These are phyloP conservation scores for Momotus momota DNA, from an alignment of 2,797 vertebrate species.

Conservation along the genomic window DNA sequence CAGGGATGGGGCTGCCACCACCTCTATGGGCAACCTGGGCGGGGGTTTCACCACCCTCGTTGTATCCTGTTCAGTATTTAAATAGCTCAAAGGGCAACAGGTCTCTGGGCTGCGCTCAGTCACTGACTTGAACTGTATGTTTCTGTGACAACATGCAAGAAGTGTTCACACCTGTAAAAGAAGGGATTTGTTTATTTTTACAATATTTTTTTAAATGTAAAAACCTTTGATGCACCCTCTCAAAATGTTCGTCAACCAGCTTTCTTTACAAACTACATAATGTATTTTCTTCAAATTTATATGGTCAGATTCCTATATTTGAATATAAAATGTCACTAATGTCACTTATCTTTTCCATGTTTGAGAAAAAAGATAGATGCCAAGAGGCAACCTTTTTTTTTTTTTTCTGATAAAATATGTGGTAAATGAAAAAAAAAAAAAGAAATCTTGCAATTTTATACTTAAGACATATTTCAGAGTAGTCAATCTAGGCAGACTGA, in stretches of 20 bases:
- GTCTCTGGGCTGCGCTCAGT: neutral
- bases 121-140: fast-evolving
- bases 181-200: neutral
- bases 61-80: neutral
- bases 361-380: neutral
- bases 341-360: neutral
- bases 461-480: neutral
- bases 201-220: neutral
- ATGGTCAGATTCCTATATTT: neutral
- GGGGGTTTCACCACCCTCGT: neutral
- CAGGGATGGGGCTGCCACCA: neutral
- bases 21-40: neutral
- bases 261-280: neutral
- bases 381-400: neutral
- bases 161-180: neutral
- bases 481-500: neutral
- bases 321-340: neutral
- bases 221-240: neutral
- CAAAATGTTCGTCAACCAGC: neutral
- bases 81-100: neutral
- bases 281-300: neutral
- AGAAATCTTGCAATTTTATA: neutral
- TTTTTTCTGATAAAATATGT: neutral
- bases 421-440: neutral
- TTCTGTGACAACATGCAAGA: neutral